Base-by-base conservation (phyloP, 2,888 invertebrate species). In the Monoplex corrugatus region DNA sequence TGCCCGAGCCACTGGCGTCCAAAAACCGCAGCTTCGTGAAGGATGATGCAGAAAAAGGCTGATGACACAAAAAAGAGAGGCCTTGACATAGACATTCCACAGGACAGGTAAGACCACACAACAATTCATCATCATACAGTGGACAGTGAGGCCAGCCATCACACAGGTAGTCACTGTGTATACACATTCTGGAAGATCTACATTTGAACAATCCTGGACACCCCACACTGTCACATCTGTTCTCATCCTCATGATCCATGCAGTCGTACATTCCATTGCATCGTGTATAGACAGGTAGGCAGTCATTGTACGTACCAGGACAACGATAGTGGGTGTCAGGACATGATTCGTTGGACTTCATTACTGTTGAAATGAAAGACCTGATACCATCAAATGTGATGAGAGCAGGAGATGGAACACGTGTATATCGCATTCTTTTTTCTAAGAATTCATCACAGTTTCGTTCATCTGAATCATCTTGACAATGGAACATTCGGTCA, bases 181-280 rank as follows among this genome's bases (percentile, higher is more conserved):
- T 19, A 75, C 87, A 87, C 8, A 40, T n/a, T 13, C 19, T 1
- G 6, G 87, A 87, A 35, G 6, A 23, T 23, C 87, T 40, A 35
- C 87, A 87, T 19, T 57, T 78, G 50, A 75, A 87, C 35, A 87
- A 82, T 5, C 87, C 87, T 13, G 23, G 28, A 82, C 87, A 87
- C 32, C 2, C 16, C 32, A 78, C 35, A 23, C 63, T 38, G 16
- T 86, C 50, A 50, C 89, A 89, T 6, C 78, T 32, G 13, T 38
- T 63, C 38, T 87, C 87, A 35, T 87, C 87, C 72, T 75, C 44
- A 35, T 50, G 80, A 13, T 44, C 87, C 8, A 44, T 43, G 23
- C 87, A 87, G 87, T 87, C 87, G 80, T 45, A 45, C 38, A 80
- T 32, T 2, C 57, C 80, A n/a, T 87, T 87, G 50, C 87, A 87